These are phyloP conservation scores for Odiellus spinosus DNA, from an alignment of 2,888 invertebrate genomes.

Conservation along the genomic window DNA sequence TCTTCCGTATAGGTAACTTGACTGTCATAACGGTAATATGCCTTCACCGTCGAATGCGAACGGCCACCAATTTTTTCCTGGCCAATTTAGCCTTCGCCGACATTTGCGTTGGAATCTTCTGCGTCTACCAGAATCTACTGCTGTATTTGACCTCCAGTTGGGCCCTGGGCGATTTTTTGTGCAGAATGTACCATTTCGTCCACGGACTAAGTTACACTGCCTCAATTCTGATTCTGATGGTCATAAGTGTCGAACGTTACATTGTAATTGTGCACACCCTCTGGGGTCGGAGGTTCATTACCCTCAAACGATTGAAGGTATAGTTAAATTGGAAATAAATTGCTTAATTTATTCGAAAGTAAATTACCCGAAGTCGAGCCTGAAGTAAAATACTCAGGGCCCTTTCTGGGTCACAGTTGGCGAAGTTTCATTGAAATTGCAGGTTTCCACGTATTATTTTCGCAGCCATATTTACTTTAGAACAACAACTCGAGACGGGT, in stretches of 20 bases:
- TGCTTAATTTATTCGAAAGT: no score
- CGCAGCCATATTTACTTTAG: no score
- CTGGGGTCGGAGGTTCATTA: conserved; percentile 1
- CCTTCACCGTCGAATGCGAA: conserved; percentile 59
- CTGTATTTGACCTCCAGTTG: conserved; percentile 55
- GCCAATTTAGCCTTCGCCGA: conserved; percentile 81
- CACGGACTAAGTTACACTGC: conserved; percentile 77
- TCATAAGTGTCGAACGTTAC: conserved; percentile 71
- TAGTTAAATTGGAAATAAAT: no score
- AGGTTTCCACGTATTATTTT: no score
- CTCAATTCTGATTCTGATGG: conserved; percentile 72
- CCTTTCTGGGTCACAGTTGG: no score
- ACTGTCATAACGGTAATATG: conserved; percentile 66
- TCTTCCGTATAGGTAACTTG: no score
- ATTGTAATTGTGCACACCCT: conserved; percentile 43
- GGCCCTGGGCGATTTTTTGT: conserved; percentile 67
- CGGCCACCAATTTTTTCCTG: conserved; percentile 79
- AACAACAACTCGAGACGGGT: no score
- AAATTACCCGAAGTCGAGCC: no score
- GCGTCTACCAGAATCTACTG: conserved; percentile 73
- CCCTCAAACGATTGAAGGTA: not conserved
- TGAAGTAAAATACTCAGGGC: no score
- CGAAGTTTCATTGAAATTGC: no score
- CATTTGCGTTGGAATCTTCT: conserved; percentile 79
- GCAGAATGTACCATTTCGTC: conserved; percentile 80